A percentile compares a stretch with the other conserved stretches of the same genome.
Conservation (phyloP, 2,113 vertebrate genomes). For the Lasiurus cinereus region DNA sequence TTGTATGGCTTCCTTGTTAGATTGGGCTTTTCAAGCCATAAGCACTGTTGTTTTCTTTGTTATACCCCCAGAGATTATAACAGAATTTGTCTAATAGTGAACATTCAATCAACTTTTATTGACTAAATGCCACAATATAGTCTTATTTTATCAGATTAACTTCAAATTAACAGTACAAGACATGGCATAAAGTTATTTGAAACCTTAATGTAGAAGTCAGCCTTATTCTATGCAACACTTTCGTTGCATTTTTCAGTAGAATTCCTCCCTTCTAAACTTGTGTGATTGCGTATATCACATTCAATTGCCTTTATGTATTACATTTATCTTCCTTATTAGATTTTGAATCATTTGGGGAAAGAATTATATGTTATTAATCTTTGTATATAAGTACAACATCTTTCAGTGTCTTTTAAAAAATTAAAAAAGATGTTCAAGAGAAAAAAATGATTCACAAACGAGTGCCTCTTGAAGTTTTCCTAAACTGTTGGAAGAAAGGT, state of each 20-base stretch:
- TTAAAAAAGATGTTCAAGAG: background rate
- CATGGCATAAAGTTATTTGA: background rate
- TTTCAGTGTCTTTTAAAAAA: background rate
- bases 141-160: slow-evolving; percentile 52
- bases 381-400: background rate
- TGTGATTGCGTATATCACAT: background rate
- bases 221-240: background rate
- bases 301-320: background rate
- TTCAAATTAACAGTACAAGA: slow-evolving; percentile 46
- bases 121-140: slow-evolving; percentile 19
- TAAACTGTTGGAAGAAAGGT: background rate
- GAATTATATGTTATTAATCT: background rate
- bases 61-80: background rate
- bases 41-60: background rate
- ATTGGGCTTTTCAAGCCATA: background rate
- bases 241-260: background rate
- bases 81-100: background rate
- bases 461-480: slow-evolving; percentile 6
- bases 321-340: slow-evolving; percentile 18
- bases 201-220: background rate
- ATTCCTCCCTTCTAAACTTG: background rate
- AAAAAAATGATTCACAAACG: slow-evolving; percentile 16
- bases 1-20: background rate
- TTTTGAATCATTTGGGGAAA: background rate
- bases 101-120: slow-evolving; percentile 53